Evolutionary conservation across 1,140 invertebrate genomes (phyloP), one percentile per base, ranked within the genome.

Genomic region (Heliconius melpomene): DNA sequence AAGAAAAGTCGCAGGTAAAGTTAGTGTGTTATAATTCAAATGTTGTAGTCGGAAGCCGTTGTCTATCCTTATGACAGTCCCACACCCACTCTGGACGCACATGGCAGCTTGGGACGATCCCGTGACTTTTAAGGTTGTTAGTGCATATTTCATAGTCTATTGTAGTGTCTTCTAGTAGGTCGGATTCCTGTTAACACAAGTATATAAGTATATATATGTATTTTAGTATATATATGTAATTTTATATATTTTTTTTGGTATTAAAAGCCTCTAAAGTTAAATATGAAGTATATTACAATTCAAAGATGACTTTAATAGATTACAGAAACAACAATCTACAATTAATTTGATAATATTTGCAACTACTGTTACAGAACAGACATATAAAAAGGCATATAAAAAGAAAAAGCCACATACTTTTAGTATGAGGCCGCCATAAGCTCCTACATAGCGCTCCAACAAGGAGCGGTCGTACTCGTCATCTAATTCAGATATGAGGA

Each of bases 371-470:
- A 52, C 6, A 52, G 1, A 52, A 52, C 16, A 52, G 16, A 52
- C 1, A 52, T 29, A 29, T 29, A 29, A 29, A 29, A 29, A 29
- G 26, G 8, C 11, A 71, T 89, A 20, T 54, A 86, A 79, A 3
- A 2, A 66, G 13, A 50, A 46, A 29, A 71, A 32, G 16, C n/a
- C 18, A 79, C 81, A 78, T 3, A 87, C 89, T 79, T 84, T 75
- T 18, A 91, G 18, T 38, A 89, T 72, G 3, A 86, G 79, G 0
- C 90, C 92, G 6, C 89, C 91, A 75, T 89, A 90, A 1, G 90
- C 91, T 29, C 82, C 84, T 23, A 92, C 75, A 80, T 92, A 91
- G 13, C 92, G 83, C 36, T 70, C 72, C n/a, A 88, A 79, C 52
- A 84, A 74, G 8, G 72, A 66, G 26, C 77, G 72, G 0, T 77